Conservation (phyloP, 2,888 invertebrate species). For the Trichogramma evanescens region DNA sequence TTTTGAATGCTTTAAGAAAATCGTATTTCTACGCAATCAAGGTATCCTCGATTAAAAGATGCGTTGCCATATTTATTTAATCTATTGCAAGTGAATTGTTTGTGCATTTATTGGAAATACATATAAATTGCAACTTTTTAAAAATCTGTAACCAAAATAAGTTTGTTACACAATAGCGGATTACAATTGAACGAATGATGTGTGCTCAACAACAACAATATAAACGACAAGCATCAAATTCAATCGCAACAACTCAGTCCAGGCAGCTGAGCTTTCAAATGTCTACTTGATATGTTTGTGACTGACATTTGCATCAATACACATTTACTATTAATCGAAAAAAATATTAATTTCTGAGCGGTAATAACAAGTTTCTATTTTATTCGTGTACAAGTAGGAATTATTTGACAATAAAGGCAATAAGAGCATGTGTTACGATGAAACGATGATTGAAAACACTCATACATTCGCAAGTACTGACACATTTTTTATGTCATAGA, state of each 20-base stretch:
- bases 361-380: not conserved
- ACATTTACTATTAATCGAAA: no score
- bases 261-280: no score
- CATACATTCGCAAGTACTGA: slow-evolving; percentile 2
- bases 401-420: slow-evolving; percentile 26
- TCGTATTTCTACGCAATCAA: not conserved
- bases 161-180: no score
- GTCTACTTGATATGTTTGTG: no score
- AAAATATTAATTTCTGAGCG: no score
- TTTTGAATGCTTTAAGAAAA: not conserved
- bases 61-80: slow-evolving; percentile 17
- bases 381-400: not conserved
- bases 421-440: slow-evolving; percentile 26
- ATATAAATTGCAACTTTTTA: slow-evolving; percentile 10
- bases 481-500: slow-evolving; percentile 13
- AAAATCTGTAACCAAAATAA: not conserved
- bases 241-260: not conserved
- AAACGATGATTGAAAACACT: slow-evolving; percentile 17
- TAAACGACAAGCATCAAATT: slow-evolving; percentile 16
- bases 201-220: slow-evolving; percentile 16
- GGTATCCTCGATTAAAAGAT: not conserved
- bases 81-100: slow-evolving; percentile 15
- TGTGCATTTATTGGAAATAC: slow-evolving; percentile 7
- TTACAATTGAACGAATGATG: slow-evolving; percentile 11
- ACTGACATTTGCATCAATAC: no score